Evolutionary conservation across 2,888 invertebrate species (phyloP), one percentile per base, ranked within the genome.

Genomic region (Spilarctia lutea): DNA sequence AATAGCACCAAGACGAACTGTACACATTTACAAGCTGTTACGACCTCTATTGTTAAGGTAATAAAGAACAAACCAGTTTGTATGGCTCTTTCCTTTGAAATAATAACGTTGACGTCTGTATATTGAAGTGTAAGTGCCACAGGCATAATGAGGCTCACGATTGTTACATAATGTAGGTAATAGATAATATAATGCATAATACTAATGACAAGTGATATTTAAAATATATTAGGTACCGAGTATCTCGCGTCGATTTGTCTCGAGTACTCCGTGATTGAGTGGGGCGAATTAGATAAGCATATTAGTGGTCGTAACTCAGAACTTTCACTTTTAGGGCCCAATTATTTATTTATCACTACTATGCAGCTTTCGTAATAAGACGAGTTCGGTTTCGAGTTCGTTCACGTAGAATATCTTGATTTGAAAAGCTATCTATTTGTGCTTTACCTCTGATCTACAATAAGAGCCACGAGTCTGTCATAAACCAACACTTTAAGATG

Each of bases 171-270:
- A 95, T 86, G 81, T 82, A 82, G 83, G 91, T 93, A 93, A 94
- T 92, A 93, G 93, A 93, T 94, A 94, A 94, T 91, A 92, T 93
- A 94, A 94, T 91, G 91, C 92, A 92, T 94, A 93, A 92, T 90
- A 90, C 91, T 93, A 94, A 94, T 94, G 93, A 94, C 92, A 91
- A 90, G 91, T 92, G 91, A 94, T 94, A 93, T 93, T 94, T 92
- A 91, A 92, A 93, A 93, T 91, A 90, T 93, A 93, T 91, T 91
- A 91, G 90, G 88, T 89, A 91, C 89, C 87, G 86, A 88, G 88
- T 91, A 91, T 89, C 88, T 86, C 87, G 85, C 84, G 85, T 87
- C 89, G 83, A 85, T 87, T 88, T 89, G 89, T 90, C 81, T 85
- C 89, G 86, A 86, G 86, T 76, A 56, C 73, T 68, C 68, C 79